phyloP scores from a whole-genome alignment of 2,888 invertebrate genomes.

The Limnephilus lunatus region DNA sequence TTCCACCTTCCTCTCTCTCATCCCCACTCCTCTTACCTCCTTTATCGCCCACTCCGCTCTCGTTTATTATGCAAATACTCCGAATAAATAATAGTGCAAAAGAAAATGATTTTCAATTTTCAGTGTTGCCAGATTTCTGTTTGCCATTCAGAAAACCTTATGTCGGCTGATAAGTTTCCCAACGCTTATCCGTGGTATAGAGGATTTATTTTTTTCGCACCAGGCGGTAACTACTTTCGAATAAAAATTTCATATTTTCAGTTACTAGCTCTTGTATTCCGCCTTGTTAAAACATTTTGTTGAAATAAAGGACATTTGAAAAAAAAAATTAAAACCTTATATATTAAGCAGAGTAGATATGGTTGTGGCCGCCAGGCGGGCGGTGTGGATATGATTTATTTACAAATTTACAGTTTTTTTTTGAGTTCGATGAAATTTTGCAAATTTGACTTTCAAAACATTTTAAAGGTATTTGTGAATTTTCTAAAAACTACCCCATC shows the following conservation, averaged over 20 bases:
- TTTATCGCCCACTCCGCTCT: constrained; percentile 19
- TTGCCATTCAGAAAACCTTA: not conserved
- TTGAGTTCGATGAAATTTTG: no score
- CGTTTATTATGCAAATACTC: constrained; percentile 61
- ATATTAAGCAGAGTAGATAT: not conserved
- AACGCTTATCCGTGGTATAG: not conserved
- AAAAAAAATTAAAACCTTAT: not conserved
- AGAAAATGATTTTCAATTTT: constrained; percentile 59
- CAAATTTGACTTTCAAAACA: no score
- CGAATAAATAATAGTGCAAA: constrained; percentile 50
- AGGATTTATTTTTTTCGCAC: not conserved
- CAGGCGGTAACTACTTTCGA: not conserved
- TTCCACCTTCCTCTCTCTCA: not conserved
- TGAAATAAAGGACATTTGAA: not conserved
- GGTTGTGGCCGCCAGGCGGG: no score
- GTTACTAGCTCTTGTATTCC: not conserved
- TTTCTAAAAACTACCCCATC: no score
- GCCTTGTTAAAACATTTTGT: not conserved
- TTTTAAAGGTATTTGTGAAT: no score
- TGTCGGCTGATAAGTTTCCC: not conserved
- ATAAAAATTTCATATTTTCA: not conserved
- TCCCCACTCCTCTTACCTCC: not conserved
- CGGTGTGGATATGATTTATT: no score
- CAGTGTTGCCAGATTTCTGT: constrained; percentile 24
- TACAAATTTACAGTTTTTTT: no score